Evolutionary conservation across 2,113 vertebrate species (phyloP).

Genomic region (Holacanthus passer): DNA sequence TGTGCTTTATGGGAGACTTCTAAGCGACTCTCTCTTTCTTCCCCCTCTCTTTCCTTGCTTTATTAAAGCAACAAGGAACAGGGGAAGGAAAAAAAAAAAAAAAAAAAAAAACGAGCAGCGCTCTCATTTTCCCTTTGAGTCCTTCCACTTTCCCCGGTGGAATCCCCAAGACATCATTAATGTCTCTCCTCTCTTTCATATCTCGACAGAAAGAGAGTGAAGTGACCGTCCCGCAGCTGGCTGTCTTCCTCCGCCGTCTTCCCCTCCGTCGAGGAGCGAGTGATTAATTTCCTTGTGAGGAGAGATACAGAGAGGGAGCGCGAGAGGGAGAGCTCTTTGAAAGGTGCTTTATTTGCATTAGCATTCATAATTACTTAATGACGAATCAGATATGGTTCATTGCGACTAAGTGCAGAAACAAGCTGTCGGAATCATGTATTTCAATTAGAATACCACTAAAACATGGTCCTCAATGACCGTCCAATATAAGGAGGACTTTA

Average conservation of each 20-base stretch:
- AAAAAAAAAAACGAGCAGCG: conserved; percentile 34
- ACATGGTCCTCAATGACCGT: conserved; percentile 89
- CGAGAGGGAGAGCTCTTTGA: conserved; percentile 81
- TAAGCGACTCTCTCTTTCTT: conserved; percentile 55
- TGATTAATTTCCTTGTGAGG: conserved; percentile 78
- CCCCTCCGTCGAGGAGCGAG: conserved; percentile 46
- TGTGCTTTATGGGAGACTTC: conserved; percentile 75
- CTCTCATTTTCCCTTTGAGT: conserved; percentile 75
- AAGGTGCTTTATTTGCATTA: conserved; percentile 97
- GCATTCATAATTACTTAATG: conserved; percentile 98
- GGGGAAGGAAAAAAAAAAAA: conserved; percentile 37
- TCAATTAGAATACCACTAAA: conserved; percentile 95
- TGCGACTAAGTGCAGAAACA: conserved; percentile 91
- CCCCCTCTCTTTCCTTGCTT: conserved; percentile 57
- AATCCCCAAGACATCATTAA: conserved; percentile 83
- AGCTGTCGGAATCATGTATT: conserved; percentile 91
- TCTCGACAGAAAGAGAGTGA: conserved; percentile 63
- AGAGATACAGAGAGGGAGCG: conserved; percentile 62
- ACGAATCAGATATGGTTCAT: conserved; percentile 98
- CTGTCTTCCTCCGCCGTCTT: conserved; percentile 63
- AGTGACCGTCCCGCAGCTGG: conserved; percentile 82
- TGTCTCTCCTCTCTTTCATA: conserved; percentile 74
- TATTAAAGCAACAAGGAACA: conserved; percentile 77
- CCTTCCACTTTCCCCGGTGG: conserved; percentile 66
- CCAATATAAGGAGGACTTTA: conserved; percentile 90